Evolutionary conservation across 2,113 vertebrate species (phyloP).

Genomic region (Pygoscelis antarcticus): DNA sequence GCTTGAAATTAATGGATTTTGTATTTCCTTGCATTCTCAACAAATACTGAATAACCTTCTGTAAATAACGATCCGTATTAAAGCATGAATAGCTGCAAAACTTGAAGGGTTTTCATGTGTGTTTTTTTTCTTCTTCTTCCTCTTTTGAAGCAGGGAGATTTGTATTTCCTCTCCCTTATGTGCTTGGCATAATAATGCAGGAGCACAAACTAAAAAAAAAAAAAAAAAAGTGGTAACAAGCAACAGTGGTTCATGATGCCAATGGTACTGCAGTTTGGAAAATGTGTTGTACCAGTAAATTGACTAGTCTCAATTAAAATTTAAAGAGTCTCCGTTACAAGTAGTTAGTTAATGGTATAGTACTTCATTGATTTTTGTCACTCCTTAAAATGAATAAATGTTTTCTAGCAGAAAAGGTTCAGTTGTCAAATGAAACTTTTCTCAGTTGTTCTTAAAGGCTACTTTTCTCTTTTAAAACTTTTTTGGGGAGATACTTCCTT

Average conservation of each 20-base stretch:
- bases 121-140: neutral
- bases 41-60: neutral
- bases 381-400: neutral
- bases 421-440: neutral
- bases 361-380: neutral
- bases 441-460: neutral
- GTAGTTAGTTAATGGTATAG: neutral
- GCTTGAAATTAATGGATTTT: neutral
- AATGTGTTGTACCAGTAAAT: neutral
- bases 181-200: constrained; percentile 21
- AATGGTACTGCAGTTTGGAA: neutral
- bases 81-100: constrained; percentile 17
- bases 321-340: neutral
- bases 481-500: neutral
- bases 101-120: neutral
- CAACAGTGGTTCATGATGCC: neutral
- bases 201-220: neutral
- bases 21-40: neutral
- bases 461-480: neutral
- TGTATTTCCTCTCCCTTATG: constrained; percentile 36
- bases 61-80: neutral
- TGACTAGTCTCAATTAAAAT: neutral
- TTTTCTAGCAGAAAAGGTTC: neutral
- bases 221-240: neutral
- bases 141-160: neutral